Base-by-base conservation (phyloP, 2,888 invertebrate genomes). In the Pristionchus maxplancki region DNA sequence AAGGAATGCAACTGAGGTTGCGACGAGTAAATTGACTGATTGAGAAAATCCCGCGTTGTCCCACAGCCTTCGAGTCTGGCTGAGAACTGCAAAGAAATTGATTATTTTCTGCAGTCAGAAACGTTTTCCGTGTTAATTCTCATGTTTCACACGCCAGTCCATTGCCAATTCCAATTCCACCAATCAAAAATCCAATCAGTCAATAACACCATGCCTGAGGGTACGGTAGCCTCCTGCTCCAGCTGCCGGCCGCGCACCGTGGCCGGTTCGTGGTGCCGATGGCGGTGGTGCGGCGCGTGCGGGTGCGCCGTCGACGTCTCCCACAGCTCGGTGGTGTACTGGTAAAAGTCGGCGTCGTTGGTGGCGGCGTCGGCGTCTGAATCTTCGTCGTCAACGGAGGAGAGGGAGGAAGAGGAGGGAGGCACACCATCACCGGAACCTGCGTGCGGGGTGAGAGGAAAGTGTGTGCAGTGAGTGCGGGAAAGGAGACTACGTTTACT, bases 381-480 rank as follows among this genome's bases (percentile, higher is more conserved):
- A 40, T 85, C 85, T 40, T 64, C 85, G 64, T 64, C 85, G 58
- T 85, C 85, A 64, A 64, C 64, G 24, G 85, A 85, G 40, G 85
- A 37, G 37, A n/a, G 62, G 15, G 84, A 37, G 40, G 62, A 62
- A 40, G 53, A 58, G 53, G 53, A 13, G 37, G 83, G 17, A 20
- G 64, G 62, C 13, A 5, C 44, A 58, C 62, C 64, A 24, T 53
- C 53, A 50, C 82, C 53, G 85, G 62, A 85, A 64, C 62, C 85
- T 64, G 85, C 28, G 84, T 82, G 82, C 85, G 64, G 85, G 58
- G 64, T 37, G 15, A 83, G 58, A 34, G 44, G 44, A 44, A 44
- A 44, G 53, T 53, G 40, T 1, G 83, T 81, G 82, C 48, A 28
- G 83, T 62, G 83, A 9, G 58, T 37, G 81, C 40, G 50, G 8